Conservation (phyloP, 2,797 vertebrate genomes). For the Siniperca obscura region DNA sequence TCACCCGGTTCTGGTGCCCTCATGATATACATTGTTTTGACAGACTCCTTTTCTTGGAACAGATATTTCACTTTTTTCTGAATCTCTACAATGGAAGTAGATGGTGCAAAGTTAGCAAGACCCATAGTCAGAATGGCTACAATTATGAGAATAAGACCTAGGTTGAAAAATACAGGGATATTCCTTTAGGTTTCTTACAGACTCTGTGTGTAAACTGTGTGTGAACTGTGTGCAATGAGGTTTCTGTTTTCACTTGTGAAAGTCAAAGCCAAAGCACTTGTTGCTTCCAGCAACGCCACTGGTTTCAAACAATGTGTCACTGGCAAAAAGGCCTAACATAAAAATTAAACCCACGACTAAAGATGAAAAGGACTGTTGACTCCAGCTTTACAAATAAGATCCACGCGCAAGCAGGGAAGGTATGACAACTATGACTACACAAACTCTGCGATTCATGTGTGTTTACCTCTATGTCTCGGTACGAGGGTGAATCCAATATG, state of each 20-base stretch:
- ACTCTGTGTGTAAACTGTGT: background rate
- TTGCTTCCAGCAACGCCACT: slow-evolving; percentile 54
- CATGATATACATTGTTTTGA: slow-evolving; percentile 23
- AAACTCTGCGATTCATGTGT: slow-evolving; percentile 49
- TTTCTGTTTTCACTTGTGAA: slow-evolving; percentile 59
- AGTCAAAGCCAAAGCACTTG: slow-evolving; percentile 52
- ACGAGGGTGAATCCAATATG: slow-evolving; percentile 49
- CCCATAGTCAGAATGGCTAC: background rate
- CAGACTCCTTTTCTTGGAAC: background rate
- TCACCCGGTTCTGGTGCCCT: background rate
- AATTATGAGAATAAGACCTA: background rate
- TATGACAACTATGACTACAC: slow-evolving; percentile 65
- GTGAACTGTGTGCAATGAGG: slow-evolving; percentile 15
- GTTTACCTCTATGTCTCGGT: slow-evolving; percentile 55
- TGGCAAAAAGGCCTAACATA: slow-evolving; percentile 40
- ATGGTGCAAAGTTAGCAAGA: background rate
- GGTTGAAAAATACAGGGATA: background rate
- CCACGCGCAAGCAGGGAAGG: slow-evolving; percentile 62
- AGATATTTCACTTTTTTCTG: slow-evolving; percentile 3
- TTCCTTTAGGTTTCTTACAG: background rate
- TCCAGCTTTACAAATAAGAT: slow-evolving; percentile 67
- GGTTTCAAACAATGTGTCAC: slow-evolving; percentile 66
- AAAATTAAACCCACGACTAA: slow-evolving; percentile 57
- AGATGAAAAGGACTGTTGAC: slow-evolving; percentile 60
- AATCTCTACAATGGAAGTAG: background rate